Conservation (phyloP, 2,888 invertebrate species). For the Nephrotoma flavescens region DNA sequence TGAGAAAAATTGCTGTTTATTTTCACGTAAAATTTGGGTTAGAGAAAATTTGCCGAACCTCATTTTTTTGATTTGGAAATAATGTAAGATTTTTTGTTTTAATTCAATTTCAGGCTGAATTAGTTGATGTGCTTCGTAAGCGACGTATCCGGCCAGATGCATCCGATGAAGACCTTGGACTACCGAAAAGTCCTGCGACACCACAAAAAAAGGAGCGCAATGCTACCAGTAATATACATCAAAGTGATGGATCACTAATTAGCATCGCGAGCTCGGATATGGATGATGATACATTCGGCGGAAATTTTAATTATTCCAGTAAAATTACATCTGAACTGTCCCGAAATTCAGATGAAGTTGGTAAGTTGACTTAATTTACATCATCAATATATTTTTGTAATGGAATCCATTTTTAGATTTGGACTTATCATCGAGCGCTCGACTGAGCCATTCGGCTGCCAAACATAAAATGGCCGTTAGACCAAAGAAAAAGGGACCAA, state of each 20-base stretch:
- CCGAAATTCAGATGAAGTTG: constrained; percentile 20
- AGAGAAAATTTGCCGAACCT: not conserved
- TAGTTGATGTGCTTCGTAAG: constrained; percentile 53
- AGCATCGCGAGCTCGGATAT: constrained; percentile 69
- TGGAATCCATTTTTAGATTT: constrained; percentile 16
- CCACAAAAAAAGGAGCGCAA: constrained; percentile 38
- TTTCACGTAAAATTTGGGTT: constrained; percentile 2
- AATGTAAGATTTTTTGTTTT: not conserved
- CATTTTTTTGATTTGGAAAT: not conserved
- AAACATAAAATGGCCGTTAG: constrained; percentile 66
- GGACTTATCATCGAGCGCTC: constrained; percentile 30
- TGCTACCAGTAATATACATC: constrained; percentile 33
- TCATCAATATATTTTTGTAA: not conserved
- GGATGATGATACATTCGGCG: constrained; percentile 36
- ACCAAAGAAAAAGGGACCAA: constrained; percentile 60
- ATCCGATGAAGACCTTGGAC: constrained; percentile 58
- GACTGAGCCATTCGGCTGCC: constrained; percentile 65
- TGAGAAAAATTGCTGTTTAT: not conserved
- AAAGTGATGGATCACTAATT: constrained; percentile 42
- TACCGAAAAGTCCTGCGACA: constrained; percentile 59
- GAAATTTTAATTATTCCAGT: constrained; percentile 11
- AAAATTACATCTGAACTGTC: constrained; percentile 13
- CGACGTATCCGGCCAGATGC: constrained; percentile 53
- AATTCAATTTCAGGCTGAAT: constrained; percentile 45
- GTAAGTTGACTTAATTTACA: not conserved